Evolutionary conservation across 1,140 invertebrate species (phyloP).

Genomic region (Ectropis grisescens): DNA sequence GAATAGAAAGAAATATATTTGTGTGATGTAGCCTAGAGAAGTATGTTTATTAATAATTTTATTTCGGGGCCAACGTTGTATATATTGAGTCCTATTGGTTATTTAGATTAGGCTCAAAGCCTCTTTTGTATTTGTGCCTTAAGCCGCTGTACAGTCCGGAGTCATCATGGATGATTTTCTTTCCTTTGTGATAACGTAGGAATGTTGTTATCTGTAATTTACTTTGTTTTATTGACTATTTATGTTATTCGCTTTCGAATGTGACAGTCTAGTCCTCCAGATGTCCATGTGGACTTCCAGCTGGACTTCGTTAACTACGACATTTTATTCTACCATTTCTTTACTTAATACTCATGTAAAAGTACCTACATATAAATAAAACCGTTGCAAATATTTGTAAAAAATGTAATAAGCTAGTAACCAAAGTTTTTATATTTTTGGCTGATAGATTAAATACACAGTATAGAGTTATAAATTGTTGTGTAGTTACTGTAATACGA

Average conservation of each 20-base stretch:
- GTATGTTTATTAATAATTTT: slow-evolving; percentile 17
- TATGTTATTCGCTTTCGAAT: slow-evolving; percentile 20
- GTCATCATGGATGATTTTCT: slow-evolving; percentile 50
- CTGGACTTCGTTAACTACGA: not conserved
- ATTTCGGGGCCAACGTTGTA: slow-evolving; percentile 50
- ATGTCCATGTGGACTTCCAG: slow-evolving; percentile 16
- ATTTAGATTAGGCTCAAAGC: slow-evolving; percentile 35
- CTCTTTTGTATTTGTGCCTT: slow-evolving; percentile 41
- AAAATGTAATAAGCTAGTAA: slow-evolving; percentile 50
- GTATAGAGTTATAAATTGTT: slow-evolving; percentile 39
- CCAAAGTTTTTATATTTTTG: slow-evolving; percentile 60
- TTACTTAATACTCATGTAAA: slow-evolving; percentile 1
- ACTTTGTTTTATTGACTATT: slow-evolving; percentile 17
- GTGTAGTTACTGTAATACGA: slow-evolving; percentile 38
- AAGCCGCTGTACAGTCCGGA: slow-evolving; percentile 39
- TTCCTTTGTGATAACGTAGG: slow-evolving; percentile 33
- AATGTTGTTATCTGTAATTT: not conserved
- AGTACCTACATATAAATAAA: slow-evolving; percentile 1
- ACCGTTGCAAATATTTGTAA: slow-evolving; percentile 13
- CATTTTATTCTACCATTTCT: not conserved
- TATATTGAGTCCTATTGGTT: slow-evolving; percentile 23
- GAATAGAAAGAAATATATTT: slow-evolving; percentile 2
- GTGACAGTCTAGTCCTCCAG: slow-evolving; percentile 33
- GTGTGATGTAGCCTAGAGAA: slow-evolving; percentile 14
- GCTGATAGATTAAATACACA: slow-evolving; percentile 34